Evolutionary conservation across 35 echinoderm and acorn worm species (phyloP).

Genomic region (Chiridota heheva): DNA sequence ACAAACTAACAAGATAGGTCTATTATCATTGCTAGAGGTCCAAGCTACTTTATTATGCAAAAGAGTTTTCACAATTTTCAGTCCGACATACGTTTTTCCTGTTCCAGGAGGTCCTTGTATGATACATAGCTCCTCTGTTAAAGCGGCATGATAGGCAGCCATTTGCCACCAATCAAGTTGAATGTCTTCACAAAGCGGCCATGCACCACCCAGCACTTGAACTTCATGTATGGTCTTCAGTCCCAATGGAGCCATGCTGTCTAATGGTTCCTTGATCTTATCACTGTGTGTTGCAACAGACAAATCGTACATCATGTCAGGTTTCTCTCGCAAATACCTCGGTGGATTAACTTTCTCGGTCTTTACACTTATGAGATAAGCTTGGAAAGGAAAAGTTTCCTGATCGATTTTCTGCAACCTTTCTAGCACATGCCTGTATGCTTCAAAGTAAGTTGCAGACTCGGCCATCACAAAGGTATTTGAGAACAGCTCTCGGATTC

Average conservation of each 20-base stretch:
- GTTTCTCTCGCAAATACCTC: conserved; percentile 11
- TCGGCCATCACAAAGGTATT: conserved; percentile 65
- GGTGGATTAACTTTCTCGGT: neutral
- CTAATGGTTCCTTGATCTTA: neutral
- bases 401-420: conserved; percentile 40
- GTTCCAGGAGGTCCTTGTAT: conserved; percentile 89
- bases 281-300: neutral
- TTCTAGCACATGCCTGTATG: conserved; percentile 64
- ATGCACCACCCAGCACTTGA: conserved; percentile 15
- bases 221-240: neutral
- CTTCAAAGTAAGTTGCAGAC: conserved; percentile 70
- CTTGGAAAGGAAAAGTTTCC: conserved; percentile 49
- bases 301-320: neutral
- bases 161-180: conserved; percentile 61
- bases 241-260: neutral
- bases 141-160: conserved; percentile 47
- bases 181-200: conserved; percentile 47
- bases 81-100: conserved; percentile 78
- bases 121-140: conserved; percentile 62
- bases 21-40: neutral
- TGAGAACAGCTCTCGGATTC: conserved; percentile 12
- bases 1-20: conserved; percentile 72
- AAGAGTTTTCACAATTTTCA: conserved; percentile 66
- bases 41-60: conserved; percentile 38
- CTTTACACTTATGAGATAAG: conserved; percentile 36